Percentiles rank a stretch among this genome's conserved stretches.
phyloP scores from a whole-genome alignment of 2,888 invertebrate genomes.

The Drosophila quinaria region DNA sequence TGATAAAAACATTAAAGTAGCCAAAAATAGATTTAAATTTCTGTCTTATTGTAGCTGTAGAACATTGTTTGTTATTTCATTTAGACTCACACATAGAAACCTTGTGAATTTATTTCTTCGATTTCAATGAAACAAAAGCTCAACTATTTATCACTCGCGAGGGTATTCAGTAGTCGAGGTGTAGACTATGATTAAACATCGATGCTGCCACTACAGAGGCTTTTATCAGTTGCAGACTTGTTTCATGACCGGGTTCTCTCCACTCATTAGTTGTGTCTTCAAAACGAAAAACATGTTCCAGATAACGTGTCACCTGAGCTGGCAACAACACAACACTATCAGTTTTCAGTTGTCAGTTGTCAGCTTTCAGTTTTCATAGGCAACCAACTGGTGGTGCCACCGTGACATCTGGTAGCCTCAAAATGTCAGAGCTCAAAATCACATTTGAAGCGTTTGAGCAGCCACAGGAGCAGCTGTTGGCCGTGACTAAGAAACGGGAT shows the following conservation, averaged over 20 bases:
- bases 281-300: conserved; percentile 7
- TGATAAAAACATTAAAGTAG: neutral
- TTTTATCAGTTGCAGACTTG: conserved; percentile 13
- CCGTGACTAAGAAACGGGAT: conserved; percentile 11
- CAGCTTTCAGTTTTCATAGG: conserved; percentile 1
- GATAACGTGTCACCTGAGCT: conserved; percentile 36
- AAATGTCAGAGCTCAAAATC: conserved; percentile 55
- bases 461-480: conserved; percentile 7
- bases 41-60: neutral
- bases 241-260: neutral
- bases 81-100: neutral
- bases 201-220: neutral
- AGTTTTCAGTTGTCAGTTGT: conserved; percentile 7
- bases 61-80: neutral
- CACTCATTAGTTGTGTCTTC: conserved; percentile 1
- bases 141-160: neutral
- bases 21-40: neutral
- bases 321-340: neutral
- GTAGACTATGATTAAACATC: neutral
- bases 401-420: conserved; percentile 25
- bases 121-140: neutral
- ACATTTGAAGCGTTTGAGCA: conserved; percentile 38
- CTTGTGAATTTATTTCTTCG: neutral
- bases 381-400: neutral
- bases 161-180: neutral